These are phyloP conservation scores for Halcyon leucocephala DNA, from an alignment of 2,797 vertebrate genomes.

Conservation along the genomic window DNA sequence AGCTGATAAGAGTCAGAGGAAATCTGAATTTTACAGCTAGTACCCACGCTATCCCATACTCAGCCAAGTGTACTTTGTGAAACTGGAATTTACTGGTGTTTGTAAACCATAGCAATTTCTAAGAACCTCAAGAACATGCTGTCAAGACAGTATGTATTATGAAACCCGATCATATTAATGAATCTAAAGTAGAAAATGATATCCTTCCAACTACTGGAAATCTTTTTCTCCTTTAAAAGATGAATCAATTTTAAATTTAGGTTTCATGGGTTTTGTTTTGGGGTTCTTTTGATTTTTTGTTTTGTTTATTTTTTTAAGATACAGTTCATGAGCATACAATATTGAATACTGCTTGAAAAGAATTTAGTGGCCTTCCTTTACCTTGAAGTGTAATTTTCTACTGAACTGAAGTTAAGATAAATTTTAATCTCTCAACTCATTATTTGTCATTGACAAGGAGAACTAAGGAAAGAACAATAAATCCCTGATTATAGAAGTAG, in stretches of 20 bases:
- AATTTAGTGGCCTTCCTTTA: constrained; percentile 18
- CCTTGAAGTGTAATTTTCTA: constrained; percentile 40
- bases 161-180: background rate
- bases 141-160: background rate
- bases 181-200: constrained; percentile 17
- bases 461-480: constrained; percentile 49
- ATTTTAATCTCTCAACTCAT: constrained; percentile 48
- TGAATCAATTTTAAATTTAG: constrained; percentile 18
- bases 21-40: background rate
- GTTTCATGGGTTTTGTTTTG: background rate
- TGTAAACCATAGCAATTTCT: background rate
- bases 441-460: constrained; percentile 45
- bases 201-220: constrained; percentile 2
- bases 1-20: background rate
- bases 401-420: constrained; percentile 17
- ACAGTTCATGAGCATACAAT: background rate
- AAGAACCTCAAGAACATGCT: background rate
- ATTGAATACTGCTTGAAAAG: background rate
- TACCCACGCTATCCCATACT: background rate
- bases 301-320: no score
- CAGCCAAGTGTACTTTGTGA: background rate
- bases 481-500: constrained; percentile 18
- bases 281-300: no score
- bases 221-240: background rate
- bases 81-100: background rate